Base-by-base conservation (phyloP, 2,797 vertebrate species). In the Premnoplex brunnescens region DNA sequence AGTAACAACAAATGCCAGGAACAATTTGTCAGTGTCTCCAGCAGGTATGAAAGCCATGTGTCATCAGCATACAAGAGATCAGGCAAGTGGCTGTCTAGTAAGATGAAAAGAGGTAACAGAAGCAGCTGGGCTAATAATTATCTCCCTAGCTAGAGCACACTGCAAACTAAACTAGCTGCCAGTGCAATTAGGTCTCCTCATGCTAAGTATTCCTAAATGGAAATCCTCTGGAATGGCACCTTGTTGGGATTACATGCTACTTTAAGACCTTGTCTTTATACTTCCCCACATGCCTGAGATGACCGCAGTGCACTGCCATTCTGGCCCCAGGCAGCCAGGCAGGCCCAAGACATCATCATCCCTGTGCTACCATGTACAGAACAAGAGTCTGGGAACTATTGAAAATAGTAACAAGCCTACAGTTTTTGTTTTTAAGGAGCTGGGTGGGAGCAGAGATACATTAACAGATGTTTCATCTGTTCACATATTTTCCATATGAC, bases 401-500 rank as follows among this genome's bases (percentile, higher is more conserved):
- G 79, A 76, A 93, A 95, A 96, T 84, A 96, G 95, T 44, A 95
- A 93, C 91, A 74, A 93, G 91, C 37, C 43, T 67, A 56, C n/a
- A 74, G 56, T 81, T 90, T 77, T 91, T 87, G 68, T 60, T 90
- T 94, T 96, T 88, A 93, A 95, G 85, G 85, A 83, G 39, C 26
- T 94, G 93, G 37, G 56, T 62, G 36, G 87, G 74, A 91, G 19
- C 15, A 85, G 89, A 51, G 58, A 88, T 86, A 77, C 82, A 41
- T 56, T 96, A 95, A 52, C 55, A 91, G 91, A 92, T 92, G 74
- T 94, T 96, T 96, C 69, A 62, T 94, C 4, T 48, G 63, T 95
- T 95, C 90, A 85, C 91, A 89, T 81, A 93, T 95, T 97, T 96
- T 95, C 97, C 93, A 0, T 96, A 86, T 93, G 92, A 96, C 89